Base-by-base conservation (phyloP, 2,113 vertebrate species). In the Plestiodon gilberti region DNA sequence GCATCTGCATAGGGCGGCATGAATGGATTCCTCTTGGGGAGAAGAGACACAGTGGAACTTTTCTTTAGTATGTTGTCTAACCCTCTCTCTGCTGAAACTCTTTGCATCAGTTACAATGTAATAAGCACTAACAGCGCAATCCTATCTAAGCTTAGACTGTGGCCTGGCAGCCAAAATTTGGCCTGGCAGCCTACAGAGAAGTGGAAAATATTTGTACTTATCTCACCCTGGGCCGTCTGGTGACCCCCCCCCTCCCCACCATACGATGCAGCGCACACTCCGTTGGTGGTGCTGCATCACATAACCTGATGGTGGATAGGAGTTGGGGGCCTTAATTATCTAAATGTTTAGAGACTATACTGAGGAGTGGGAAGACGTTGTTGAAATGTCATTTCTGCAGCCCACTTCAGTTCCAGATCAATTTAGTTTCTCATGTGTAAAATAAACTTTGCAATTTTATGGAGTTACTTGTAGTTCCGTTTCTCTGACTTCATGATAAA, bases 381-480 rank as follows among this genome's bases (percentile, higher is more conserved):
- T 73, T 30, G 20, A 52, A 71, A 52, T 1, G 18, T 48, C 13
- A 52, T 84, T 84, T 65, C 3, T 55, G 22, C n/a, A 52, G 43
- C 62, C 14, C 48, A 57, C 48, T 22, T 55, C 55, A 55, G 17
- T 1, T 22, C 2, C 30, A 1, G 6, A 35, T 35, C 1, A 3
- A 0, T 2, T 3, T 23, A 84, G 35, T 33, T 64, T 48, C 28
- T 20, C 81, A 0, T 13, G 6, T 2, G 0, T 20, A 11, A 71
- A 8, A 33, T 14, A 38, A 59, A 0, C 8, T 43, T 80, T 52
- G 2, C 1, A 4, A 35, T 35, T 78, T 61, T 62, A 18, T 5
- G 14, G 38, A 48, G 40, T 62, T 59, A 0, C 0, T 25, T 1
- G 0, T 2, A 0, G 18, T 7, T 35, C 85, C 55, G 59, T 57